Percentiles rank a stretch among this genome's conserved stretches.
Evolutionary conservation across 2,888 invertebrate genomes (phyloP).

Genomic region (Heliconius ismenius): DNA sequence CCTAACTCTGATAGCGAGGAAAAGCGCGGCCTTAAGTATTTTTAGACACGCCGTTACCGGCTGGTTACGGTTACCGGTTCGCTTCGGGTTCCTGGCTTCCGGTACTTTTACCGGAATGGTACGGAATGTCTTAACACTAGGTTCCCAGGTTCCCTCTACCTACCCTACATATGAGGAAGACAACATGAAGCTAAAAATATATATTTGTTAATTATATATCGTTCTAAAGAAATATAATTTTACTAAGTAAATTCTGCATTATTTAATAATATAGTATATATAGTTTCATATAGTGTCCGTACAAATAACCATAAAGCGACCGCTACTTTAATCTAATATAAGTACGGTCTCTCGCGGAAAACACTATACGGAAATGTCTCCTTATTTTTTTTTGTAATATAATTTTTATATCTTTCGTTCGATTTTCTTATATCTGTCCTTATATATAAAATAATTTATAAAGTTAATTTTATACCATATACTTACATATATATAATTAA

Average conservation of each 20-base stretch:
- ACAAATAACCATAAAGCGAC: constrained; percentile 38
- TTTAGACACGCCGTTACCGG: too few species aligned
- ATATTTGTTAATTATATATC: neutral
- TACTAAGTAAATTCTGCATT: neutral
- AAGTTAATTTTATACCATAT: neutral
- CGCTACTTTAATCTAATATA: constrained; percentile 34
- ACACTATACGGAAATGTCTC: constrained; percentile 24
- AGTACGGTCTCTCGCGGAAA: constrained; percentile 34
- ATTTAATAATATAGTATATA: constrained; percentile 37
- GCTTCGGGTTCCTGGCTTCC: too few species aligned
- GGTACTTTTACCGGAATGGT: too few species aligned
- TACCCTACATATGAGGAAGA: too few species aligned
- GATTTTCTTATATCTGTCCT: neutral
- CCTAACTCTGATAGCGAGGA: too few species aligned
- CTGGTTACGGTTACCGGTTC: too few species aligned
- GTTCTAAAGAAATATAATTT: neutral
- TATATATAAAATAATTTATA: neutral
- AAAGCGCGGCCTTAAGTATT: too few species aligned
- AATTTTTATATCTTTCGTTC: neutral
- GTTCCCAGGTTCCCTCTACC: too few species aligned
- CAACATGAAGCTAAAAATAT: neutral
- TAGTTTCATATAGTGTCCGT: constrained; percentile 35
- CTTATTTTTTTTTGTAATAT: constrained; percentile 32
- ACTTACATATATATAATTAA: neutral
- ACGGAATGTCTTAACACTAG: too few species aligned